These are phyloP conservation scores for Ceratosolen fusciceps DNA, from an alignment of 1,140 invertebrate genomes.

Conservation along the genomic window DNA sequence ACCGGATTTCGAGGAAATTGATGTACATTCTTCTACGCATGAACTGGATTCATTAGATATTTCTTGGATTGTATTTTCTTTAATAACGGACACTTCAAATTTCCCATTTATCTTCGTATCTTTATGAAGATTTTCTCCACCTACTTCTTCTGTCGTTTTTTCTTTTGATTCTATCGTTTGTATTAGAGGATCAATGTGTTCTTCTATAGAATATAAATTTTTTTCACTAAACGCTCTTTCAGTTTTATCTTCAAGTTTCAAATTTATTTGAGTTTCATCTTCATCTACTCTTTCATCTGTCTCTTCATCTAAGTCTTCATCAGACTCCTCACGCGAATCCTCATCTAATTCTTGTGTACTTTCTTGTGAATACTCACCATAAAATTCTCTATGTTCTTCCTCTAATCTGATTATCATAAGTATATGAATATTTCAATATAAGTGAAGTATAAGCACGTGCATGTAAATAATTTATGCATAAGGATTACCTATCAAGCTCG, in stretches of 20 bases:
- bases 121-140: conserved; percentile 21
- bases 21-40: too few relatives aligned
- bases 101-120: conserved; percentile 38
- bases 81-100: conserved; percentile 44
- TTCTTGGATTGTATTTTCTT: conserved; percentile 32
- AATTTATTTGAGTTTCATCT: not conserved
- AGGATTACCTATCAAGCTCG: conserved; percentile 63
- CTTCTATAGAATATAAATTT: too few relatives aligned
- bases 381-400: conserved; percentile 50
- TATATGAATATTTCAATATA: conserved; percentile 17
- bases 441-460: too few relatives aligned
- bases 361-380: conserved; percentile 33
- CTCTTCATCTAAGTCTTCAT: conserved; percentile 51
- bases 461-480: too few relatives aligned
- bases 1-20: too few relatives aligned
- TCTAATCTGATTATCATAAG: conserved; percentile 53
- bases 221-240: not conserved
- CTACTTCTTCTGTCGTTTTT: not conserved
- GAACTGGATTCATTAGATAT: not conserved
- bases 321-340: conserved; percentile 51
- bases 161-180: not conserved
- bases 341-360: conserved; percentile 43
- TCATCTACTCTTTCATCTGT: conserved; percentile 55
- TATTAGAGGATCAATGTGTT: not conserved
- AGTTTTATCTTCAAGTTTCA: not conserved